Evolutionary conservation across 1,140 invertebrate species (phyloP).

Genomic region (Grapholita molesta): DNA sequence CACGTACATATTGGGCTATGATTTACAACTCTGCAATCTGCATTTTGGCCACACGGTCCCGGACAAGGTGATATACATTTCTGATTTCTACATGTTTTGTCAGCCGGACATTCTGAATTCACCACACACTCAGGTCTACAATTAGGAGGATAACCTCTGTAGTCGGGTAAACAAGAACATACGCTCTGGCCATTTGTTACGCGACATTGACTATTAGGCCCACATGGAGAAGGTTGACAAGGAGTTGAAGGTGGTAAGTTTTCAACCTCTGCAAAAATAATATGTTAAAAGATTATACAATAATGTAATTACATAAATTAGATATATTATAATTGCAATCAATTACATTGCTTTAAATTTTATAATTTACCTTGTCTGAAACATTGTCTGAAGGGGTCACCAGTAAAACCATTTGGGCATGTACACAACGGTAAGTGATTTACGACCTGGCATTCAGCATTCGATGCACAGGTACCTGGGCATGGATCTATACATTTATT

Average conservation of each 20-base stretch:
- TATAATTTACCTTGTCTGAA: constrained; percentile 49
- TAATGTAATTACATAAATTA: background rate
- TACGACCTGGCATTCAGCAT: constrained; percentile 85
- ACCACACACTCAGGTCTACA: constrained; percentile 86
- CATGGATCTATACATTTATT: constrained; percentile 87
- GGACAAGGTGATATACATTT: constrained; percentile 89
- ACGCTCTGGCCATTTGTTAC: constrained; percentile 79
- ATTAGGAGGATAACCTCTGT: constrained; percentile 82
- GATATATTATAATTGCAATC: too few species aligned
- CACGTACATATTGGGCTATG: constrained; percentile 88
- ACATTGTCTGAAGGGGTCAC: constrained; percentile 84
- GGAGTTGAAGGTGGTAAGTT: constrained; percentile 71
- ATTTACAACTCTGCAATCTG: constrained; percentile 86
- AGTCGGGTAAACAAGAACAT: constrained; percentile 82
- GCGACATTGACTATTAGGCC: constrained; percentile 83
- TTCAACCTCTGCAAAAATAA: constrained; percentile 51
- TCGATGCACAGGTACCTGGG: constrained; percentile 84
- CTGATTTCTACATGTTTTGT: constrained; percentile 86
- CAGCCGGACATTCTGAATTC: constrained; percentile 86
- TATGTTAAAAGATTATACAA: constrained; percentile 19
- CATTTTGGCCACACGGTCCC: constrained; percentile 87
- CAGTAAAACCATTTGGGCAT: constrained; percentile 84
- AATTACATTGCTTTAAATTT: background rate
- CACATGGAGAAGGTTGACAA: constrained; percentile 84
- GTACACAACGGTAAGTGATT: constrained; percentile 89